Evolutionary conservation across 2,888 invertebrate genomes (phyloP), one percentile per base, ranked within the genome.

Genomic region (Elysia crispata): DNA sequence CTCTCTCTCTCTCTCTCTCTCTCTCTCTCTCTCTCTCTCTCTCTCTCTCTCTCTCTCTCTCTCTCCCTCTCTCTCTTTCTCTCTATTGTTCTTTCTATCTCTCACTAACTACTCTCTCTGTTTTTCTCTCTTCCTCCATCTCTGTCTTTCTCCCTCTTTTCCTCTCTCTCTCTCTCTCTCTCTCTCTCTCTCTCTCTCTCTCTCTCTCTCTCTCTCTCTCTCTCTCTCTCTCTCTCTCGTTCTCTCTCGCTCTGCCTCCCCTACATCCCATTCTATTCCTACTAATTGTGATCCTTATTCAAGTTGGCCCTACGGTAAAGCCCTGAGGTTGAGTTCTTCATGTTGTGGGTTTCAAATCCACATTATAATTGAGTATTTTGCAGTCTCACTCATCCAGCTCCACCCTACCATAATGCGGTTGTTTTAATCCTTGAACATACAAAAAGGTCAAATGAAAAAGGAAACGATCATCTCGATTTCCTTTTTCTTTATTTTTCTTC

Each of bases 161-260:
- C 33, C 18, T 70, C 70, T 70, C 31, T 74, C 57, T 70, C 70
- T 69, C 33, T 77, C 77, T 70, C 13, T 69, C 69, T 77, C 77
- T 77, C 57, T 70, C 70, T 77, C 57, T 57, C 28, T 54, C 31
- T 57, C 54, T 1, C 1, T 25, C 31, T 5, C 31, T 57, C 0
- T n/a, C 31, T 18, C 28, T 25, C 18, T 30, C 31, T 30, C 28
- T 28, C 31, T n/a, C 50, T 25, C 30, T 30, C 31, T 30, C 23
- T 28, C 57, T 20, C 30, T 18, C 57, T 15, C n/a, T 31, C 57
- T 57, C 57, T 30, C 28, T 28, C 28, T 30, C 57, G 18, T 13
- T 72, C 49, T 25, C 49, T 57, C 60, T 57, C 15, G n/a, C 30
- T 57, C 73, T 57, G 18, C 28, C 54, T 30, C 73, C 28, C 50